Base-by-base conservation (phyloP, 2,797 vertebrate genomes). In the Pogoniulus pusillus region DNA sequence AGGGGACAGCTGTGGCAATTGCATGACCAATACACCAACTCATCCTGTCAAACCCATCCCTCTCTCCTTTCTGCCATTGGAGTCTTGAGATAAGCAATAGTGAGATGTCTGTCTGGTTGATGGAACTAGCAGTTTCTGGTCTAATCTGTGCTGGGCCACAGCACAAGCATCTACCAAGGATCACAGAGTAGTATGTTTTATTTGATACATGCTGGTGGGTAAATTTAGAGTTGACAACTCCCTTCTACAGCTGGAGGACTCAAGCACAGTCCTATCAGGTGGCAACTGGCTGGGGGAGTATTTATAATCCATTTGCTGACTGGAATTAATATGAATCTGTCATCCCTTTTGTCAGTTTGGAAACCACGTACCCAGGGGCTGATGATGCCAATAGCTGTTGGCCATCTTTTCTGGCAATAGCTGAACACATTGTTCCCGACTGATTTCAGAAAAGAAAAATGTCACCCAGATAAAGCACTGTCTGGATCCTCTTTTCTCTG, bases 301-400 rank as follows among this genome's bases (percentile, higher is more conserved):
- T 96, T 96, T 97, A 95, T 97, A 97, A 96, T 96, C 94, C 94
- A 94, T 91, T 96, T 93, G 97, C 95, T 97, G 97, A 95, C 96
- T 94, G 95, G 95, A 91, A 96, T 87, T 96, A 97, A 97, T 97
- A 96, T 54, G 95, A 91, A 94, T 95, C 96, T 97, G 93, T 96
- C 94, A 93, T 96, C 96, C 93, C 94, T 94, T 26, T 51, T 89
- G 83, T 78, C 82, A 32, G 94, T 94, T 93, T 82, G 95, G 87
- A 85, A 90, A 63, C 92, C 69, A 83, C 26, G 4, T 74, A 95
- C 79, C 64, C 0, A 5, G 58, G 80, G 85, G 82, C 85, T 53
- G 94, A 29, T 8, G 68, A 57, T 94, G 87, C 91, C 72, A 90
- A 43, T 68, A 30, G 90, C 93, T 83, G 89, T 14, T 84, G 89